Evolutionary conservation across 2,888 invertebrate genomes (phyloP).

Genomic region (Lymantria dispar): DNA sequence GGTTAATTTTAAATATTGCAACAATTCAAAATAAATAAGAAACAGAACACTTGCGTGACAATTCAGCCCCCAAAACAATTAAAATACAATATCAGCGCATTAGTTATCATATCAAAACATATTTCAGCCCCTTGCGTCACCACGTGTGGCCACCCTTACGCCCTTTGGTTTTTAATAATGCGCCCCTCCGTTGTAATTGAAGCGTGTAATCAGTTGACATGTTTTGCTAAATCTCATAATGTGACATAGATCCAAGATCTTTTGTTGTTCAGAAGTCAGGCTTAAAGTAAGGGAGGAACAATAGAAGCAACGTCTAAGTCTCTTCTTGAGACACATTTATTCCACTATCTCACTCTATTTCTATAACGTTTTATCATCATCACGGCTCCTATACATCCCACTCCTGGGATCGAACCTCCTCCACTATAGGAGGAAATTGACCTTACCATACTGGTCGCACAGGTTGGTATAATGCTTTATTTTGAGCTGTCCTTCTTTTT

Average conservation of each 20-base stretch:
- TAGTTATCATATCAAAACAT: conserved; percentile 76
- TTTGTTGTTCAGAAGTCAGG: conserved; percentile 20
- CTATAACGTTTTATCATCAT: too few species aligned
- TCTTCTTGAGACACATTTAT: too few species aligned
- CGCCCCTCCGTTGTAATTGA: conserved; percentile 60
- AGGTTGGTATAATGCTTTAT: too few species aligned
- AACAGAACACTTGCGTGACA: conserved; percentile 26
- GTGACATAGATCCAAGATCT: conserved; percentile 59
- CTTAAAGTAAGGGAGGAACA: background rate
- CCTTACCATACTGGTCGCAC: too few species aligned
- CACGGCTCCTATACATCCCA: too few species aligned
- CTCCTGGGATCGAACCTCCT: too few species aligned
- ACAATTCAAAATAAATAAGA: background rate
- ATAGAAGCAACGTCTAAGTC: too few species aligned
- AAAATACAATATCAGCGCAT: conserved; percentile 49
- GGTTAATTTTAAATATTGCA: background rate
- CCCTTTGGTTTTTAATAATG: conserved; percentile 47
- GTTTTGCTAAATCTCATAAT: conserved; percentile 76
- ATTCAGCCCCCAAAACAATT: conserved; percentile 46
- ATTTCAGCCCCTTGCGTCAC: conserved; percentile 48
- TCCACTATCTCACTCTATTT: too few species aligned
- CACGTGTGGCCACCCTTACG: conserved; percentile 54
- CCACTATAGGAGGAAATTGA: too few species aligned
- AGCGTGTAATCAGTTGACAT: conserved; percentile 76
- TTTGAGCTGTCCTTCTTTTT: too few species aligned